Base-by-base conservation (phyloP, 64 coral and sea anemone species). In the Pachyseris speciosa region DNA sequence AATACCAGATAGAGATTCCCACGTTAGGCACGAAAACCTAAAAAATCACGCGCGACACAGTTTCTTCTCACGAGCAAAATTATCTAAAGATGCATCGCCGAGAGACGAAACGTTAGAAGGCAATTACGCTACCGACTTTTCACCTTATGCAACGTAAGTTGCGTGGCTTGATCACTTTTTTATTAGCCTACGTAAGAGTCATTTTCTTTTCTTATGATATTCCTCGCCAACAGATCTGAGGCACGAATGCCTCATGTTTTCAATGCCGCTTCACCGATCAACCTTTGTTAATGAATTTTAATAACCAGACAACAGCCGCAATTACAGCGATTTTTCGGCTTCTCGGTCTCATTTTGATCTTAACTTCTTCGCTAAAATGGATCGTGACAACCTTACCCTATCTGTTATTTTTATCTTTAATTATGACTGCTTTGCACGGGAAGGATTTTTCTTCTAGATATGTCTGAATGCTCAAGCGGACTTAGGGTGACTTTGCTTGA, bases 201-300 rank as follows among this genome's bases (percentile, higher is more conserved):
- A 64, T 64, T 64, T 59, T 59, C 25, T 27, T 64, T 64, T 64
- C 60, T 64, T 27, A 64, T 64, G n/a, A 64, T 64, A 64, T 64
- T 64, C 60, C 60, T 64, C 60, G 25, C 60, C 60, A 64, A 64
- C 22, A 27, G 60, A 25, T 29, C 27, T 64, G 60, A 25, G 27
- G 60, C 60, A 27, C 2, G n/a, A 28, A 4, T 29, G 60, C 60
- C 60, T 64, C 60, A 64, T n/a, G n/a, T n/a, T n/a, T n/a, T n/a
- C n/a, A n/a, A n/a, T n/a, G n/a, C n/a, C n/a, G n/a, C n/a, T n/a
- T n/a, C n/a, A n/a, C n/a, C n/a, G n/a, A n/a, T n/a, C n/a, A n/a
- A n/a, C n/a, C n/a, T n/a, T n/a, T n/a, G n/a, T n/a, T n/a, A n/a
- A n/a, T n/a, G n/a, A n/a, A n/a, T n/a, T n/a, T n/a, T n/a, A n/a